A percentile compares a stretch with the other conserved stretches of the same genome.
Evolutionary conservation across 2,888 invertebrate species (phyloP).

Genomic region (Tortricodes alternella): DNA sequence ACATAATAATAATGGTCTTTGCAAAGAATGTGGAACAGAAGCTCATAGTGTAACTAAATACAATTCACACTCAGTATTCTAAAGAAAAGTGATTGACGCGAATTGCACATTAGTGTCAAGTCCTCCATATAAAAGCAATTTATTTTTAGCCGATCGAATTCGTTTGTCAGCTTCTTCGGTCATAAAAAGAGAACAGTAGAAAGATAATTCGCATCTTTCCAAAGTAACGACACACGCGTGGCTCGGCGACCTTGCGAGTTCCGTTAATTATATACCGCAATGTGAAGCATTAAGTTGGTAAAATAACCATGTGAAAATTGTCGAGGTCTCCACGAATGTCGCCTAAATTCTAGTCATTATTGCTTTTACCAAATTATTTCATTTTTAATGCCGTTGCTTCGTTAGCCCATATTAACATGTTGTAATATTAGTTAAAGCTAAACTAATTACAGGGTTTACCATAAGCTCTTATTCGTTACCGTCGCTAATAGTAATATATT

Average conservation of each 20-base stretch:
- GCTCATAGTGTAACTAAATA: background rate
- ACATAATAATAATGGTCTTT: background rate
- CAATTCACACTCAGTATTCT: background rate
- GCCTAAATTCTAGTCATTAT: conserved; percentile 32
- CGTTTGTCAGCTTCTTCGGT: background rate
- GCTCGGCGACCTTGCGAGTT: background rate
- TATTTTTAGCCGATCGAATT: too few species aligned
- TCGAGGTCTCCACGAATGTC: conserved; percentile 35
- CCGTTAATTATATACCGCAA: background rate
- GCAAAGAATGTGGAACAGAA: background rate
- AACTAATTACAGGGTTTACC: conserved; percentile 33
- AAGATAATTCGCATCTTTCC: background rate
- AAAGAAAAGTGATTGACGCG: background rate
- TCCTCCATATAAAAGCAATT: too few species aligned
- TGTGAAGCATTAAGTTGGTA: conserved; percentile 33
- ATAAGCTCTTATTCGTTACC: conserved; percentile 46
- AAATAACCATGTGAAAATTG: conserved; percentile 39
- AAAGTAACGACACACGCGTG: background rate
- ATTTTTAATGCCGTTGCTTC: conserved; percentile 34
- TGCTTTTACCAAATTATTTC: conserved; percentile 32
- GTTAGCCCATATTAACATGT: conserved; percentile 49
- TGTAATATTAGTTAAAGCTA: conserved; percentile 30
- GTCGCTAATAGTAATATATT: background rate
- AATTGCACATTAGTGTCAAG: too few species aligned
- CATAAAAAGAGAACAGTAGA: background rate